phyloP scores from a whole-genome alignment of 1,140 invertebrate species.

The Bombus breviceps region DNA sequence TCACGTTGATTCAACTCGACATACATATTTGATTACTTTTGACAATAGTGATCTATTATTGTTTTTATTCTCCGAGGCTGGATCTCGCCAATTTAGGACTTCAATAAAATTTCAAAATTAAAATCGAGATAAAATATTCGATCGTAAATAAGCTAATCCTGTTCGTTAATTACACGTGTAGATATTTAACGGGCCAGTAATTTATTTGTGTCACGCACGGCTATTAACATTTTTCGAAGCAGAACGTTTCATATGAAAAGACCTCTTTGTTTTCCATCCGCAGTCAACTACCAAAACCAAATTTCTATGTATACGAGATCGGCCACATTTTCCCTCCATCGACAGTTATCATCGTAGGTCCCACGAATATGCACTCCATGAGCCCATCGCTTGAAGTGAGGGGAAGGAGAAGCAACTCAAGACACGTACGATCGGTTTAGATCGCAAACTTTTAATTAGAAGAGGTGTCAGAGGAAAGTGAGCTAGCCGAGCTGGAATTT shows the following conservation, averaged over 20 bases:
- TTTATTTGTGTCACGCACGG: neutral
- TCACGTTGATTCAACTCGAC: no score
- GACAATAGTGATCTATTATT: no score
- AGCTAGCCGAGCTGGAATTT: neutral
- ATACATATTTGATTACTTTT: no score
- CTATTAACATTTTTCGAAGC: no score
- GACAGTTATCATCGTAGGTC: conserved; percentile 27
- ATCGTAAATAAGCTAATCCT: no score
- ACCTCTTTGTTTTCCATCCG: conserved; percentile 20
- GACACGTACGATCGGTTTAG: conserved; percentile 43
- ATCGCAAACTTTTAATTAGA: conserved; percentile 66
- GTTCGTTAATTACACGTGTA: no score
- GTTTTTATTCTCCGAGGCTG: no score
- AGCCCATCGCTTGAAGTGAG: no score
- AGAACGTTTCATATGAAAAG: neutral
- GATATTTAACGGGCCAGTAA: no score
- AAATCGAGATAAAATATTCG: no score
- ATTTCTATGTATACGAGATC: conserved; percentile 4
- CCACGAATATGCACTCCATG: neutral
- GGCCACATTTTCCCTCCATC: conserved; percentile 24
- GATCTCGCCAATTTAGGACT: no score
- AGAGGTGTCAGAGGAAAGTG: neutral
- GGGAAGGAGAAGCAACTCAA: neutral
- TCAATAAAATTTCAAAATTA: no score
- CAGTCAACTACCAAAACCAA: conserved; percentile 2